Percentiles rank a stretch among this genome's conserved stretches.
Conservation (phyloP, 2,113 vertebrate species). For the Bothrops jararaca region DNA sequence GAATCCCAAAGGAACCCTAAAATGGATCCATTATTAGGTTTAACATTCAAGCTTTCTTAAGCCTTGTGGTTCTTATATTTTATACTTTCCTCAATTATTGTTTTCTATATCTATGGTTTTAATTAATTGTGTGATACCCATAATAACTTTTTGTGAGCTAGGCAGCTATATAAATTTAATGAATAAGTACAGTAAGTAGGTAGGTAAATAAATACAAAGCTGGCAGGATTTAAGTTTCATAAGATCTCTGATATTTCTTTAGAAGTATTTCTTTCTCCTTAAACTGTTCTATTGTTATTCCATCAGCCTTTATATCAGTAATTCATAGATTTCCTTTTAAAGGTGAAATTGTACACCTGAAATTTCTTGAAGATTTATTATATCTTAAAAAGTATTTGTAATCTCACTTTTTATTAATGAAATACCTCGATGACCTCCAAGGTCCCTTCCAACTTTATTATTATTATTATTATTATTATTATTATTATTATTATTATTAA, state of each 20-base stretch:
- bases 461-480: too few relatives aligned
- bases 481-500: too few relatives aligned
- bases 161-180: background rate
- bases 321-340: background rate
- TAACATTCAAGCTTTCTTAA: background rate
- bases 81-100: background rate
- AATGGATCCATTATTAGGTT: background rate
- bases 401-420: background rate
- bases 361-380: background rate
- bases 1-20: background rate
- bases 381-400: background rate
- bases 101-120: too few relatives aligned
- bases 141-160: too few relatives aligned
- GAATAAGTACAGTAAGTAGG: background rate
- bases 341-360: background rate
- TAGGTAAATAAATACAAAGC: background rate
- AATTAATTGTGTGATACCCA: too few relatives aligned
- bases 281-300: background rate
- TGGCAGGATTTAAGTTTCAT: background rate
- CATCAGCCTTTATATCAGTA: background rate
- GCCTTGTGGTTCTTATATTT: background rate
- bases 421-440: background rate
- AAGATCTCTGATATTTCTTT: background rate
- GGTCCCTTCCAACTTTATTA: too few relatives aligned
- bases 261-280: background rate